Evolutionary conservation across 2,113 vertebrate species (phyloP).

Genomic region (Alethe diademata): DNA sequence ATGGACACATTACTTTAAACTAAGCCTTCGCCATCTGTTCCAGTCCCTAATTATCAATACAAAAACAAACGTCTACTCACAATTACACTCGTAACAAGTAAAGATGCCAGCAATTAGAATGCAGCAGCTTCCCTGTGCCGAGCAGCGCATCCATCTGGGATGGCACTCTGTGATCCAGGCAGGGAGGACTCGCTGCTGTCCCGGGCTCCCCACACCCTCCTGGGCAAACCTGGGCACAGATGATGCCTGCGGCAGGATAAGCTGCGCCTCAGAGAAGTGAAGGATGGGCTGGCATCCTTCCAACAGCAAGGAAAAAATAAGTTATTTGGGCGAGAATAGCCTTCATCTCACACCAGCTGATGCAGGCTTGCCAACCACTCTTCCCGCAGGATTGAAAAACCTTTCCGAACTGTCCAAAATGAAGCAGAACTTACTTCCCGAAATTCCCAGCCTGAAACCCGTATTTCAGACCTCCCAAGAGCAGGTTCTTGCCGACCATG

Average conservation of each 20-base stretch:
- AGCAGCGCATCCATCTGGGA: constrained; percentile 61
- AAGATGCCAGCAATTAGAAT: constrained; percentile 75
- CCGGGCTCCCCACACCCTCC: neutral
- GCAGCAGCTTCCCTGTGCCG: constrained; percentile 46
- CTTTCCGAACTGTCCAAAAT: neutral
- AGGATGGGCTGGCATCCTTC: neutral
- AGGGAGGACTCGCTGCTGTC: neutral
- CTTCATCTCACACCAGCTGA: neutral
- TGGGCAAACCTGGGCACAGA: neutral
- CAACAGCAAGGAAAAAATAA: neutral
- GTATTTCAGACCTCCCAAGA: accelerated
- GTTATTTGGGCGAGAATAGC: neutral
- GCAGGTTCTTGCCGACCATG: accelerated
- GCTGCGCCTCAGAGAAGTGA: neutral
- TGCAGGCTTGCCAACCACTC: neutral
- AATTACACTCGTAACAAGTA: constrained; percentile 76
- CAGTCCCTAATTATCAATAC: constrained; percentile 79
- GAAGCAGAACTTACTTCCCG: neutral
- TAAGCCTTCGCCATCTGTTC: constrained; percentile 76
- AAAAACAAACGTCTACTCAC: constrained; percentile 78
- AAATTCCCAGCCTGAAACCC: neutral
- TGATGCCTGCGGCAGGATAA: neutral
- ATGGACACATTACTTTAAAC: constrained; percentile 77
- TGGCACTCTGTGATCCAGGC: neutral
- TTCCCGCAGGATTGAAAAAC: neutral